These are phyloP conservation scores for Euwallacea fornicatus DNA, from an alignment of 1,140 invertebrate species.

Conservation along the genomic window DNA sequence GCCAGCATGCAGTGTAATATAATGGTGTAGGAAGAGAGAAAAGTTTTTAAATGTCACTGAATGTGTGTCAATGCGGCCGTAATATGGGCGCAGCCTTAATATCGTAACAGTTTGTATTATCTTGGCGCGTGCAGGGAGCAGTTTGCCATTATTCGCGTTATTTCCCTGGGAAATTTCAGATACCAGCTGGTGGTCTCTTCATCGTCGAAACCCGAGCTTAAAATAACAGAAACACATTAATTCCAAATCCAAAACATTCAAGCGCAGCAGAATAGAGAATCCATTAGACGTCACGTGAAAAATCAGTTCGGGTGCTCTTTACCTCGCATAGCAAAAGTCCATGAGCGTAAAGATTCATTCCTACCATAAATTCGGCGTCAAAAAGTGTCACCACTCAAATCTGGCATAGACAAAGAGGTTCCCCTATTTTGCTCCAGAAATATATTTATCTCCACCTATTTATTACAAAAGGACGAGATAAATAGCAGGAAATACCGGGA, in stretches of 20 bases:
- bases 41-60: slow-evolving; percentile 34
- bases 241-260: background rate
- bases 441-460: too few species aligned
- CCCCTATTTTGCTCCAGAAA: background rate
- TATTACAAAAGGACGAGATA: slow-evolving; percentile 6
- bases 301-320: background rate
- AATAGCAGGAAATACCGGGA: background rate
- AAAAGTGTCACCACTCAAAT: background rate
- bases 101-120: slow-evolving; percentile 25
- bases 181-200: too few species aligned
- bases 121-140: slow-evolving; percentile 24
- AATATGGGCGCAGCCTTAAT: slow-evolving; percentile 30
- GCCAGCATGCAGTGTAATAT: slow-evolving; percentile 24
- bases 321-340: background rate
- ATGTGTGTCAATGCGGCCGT: slow-evolving; percentile 34
- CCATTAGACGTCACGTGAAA: background rate
- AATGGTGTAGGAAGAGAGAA: slow-evolving; percentile 35
- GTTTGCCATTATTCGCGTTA: background rate
- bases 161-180: too few species aligned
- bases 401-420: background rate
- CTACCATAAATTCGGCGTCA: background rate
- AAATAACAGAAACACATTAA: too few species aligned
- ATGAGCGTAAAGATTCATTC: background rate
- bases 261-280: background rate
- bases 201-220: too few species aligned